Percentiles rank a stretch among this genome's conserved stretches.
These are phyloP conservation scores for Hydriomena furcata DNA, from an alignment of 2,888 invertebrate genomes.

Conservation along the genomic window DNA sequence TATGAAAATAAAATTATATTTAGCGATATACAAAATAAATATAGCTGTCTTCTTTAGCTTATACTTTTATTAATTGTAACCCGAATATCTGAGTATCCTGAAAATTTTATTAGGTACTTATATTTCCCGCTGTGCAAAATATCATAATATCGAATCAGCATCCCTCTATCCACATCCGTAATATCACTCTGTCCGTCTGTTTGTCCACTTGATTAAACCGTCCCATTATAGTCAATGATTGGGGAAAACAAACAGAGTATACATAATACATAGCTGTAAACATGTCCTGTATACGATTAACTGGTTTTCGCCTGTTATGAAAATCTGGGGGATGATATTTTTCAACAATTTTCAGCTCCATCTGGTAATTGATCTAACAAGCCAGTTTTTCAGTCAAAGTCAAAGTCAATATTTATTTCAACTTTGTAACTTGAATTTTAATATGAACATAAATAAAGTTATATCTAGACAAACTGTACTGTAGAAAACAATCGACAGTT, in stretches of 20 bases:
- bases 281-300: conserved; percentile 19
- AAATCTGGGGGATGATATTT: not conserved
- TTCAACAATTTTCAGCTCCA: not conserved
- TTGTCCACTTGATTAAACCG: conserved; percentile 33
- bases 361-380: no score
- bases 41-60: no score
- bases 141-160: not conserved
- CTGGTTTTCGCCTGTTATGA: not conserved
- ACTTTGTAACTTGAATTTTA: no score
- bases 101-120: not conserved
- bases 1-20: no score
- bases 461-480: no score
- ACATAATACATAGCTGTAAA: conserved; percentile 23
- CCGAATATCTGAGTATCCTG: no score
- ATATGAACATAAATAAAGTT: no score
- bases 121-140: not conserved
- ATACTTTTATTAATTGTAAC: no score
- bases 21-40: no score
- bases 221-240: conserved; percentile 31
- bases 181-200: conserved; percentile 27
- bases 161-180: not conserved
- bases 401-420: no score
- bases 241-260: conserved; percentile 31
- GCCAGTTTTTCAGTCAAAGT: no score
- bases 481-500: no score